Percentiles rank a stretch among this genome's conserved stretches.
These are phyloP conservation scores for Brachyistius frenatus DNA, from an alignment of 2,113 vertebrate genomes.

Conservation along the genomic window DNA sequence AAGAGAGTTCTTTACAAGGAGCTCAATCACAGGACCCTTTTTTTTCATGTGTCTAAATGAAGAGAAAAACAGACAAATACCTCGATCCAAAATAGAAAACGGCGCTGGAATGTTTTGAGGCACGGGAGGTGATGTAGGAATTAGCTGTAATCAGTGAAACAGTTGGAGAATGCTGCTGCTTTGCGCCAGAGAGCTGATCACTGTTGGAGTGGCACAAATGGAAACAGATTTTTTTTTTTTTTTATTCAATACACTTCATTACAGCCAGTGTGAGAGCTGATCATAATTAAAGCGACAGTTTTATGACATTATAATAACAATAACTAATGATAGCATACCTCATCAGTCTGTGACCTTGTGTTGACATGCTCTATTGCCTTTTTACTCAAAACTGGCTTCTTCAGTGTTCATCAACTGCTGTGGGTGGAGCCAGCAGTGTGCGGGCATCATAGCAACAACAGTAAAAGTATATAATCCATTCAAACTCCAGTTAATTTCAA, in stretches of 20 bases:
- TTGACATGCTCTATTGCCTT: background rate
- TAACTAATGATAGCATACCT: conserved; percentile 3
- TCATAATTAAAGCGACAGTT: conserved; percentile 4
- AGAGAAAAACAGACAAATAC: conserved; percentile 61
- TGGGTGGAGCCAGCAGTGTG: background rate
- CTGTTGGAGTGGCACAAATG: conserved; percentile 14
- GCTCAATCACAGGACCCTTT: conserved; percentile 49
- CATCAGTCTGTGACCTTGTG: conserved; percentile 9
- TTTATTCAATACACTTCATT: background rate
- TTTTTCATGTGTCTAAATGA: conserved; percentile 61
- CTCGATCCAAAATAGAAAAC: conserved; percentile 61
- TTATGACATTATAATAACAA: background rate
- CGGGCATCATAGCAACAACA: background rate
- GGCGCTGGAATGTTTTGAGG: conserved; percentile 54
- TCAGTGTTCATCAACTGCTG: background rate
- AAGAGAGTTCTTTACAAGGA: conserved; percentile 49
- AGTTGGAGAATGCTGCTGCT: conserved; percentile 63
- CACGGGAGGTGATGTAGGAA: conserved; percentile 60
- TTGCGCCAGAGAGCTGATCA: conserved; percentile 41
- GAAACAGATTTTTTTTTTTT: background rate
- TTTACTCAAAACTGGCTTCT: background rate
- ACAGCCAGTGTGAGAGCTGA: background rate
- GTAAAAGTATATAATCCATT: background rate
- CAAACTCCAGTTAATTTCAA: no score
- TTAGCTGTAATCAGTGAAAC: conserved; percentile 68